These are phyloP conservation scores for Notiomystis cincta DNA, from an alignment of 2,113 vertebrate genomes.

Conservation along the genomic window DNA sequence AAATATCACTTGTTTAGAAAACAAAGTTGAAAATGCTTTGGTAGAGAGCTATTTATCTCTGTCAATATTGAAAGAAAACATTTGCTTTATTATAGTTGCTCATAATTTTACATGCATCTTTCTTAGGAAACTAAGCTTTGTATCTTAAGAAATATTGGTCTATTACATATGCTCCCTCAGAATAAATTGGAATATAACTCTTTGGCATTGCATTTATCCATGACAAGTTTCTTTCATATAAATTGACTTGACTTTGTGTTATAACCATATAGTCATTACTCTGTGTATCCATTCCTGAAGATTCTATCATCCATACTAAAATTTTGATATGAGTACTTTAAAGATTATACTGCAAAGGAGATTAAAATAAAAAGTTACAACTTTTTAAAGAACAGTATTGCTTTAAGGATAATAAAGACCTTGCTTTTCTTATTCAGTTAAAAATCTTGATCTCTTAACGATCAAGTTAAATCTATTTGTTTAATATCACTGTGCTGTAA, in stretches of 20 bases:
- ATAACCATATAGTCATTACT: background rate
- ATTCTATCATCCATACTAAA: background rate
- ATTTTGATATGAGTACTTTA: background rate
- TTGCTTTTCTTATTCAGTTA: conserved; percentile 14
- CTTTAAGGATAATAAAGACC: background rate
- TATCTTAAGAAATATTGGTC: background rate
- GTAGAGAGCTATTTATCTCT: background rate
- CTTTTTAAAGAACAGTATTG: background rate
- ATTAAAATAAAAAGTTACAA: background rate
- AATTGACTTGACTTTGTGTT: background rate
- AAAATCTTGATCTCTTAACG: background rate
- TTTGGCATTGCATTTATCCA: background rate
- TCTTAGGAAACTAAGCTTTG: background rate
- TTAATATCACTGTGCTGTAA: conserved; percentile 52
- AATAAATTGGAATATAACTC: background rate
- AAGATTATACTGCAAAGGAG: background rate
- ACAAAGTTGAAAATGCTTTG: background rate
- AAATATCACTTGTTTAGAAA: background rate
- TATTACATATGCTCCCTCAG: background rate
- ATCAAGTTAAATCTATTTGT: conserved; percentile 33
- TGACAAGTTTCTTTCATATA: background rate
- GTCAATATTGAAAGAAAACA: background rate
- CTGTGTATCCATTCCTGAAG: background rate
- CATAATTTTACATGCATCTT: background rate
- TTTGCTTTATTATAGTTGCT: background rate